Evolutionary conservation across 2,888 invertebrate species (phyloP).

Genomic region (Trachelus iudaicus): DNA sequence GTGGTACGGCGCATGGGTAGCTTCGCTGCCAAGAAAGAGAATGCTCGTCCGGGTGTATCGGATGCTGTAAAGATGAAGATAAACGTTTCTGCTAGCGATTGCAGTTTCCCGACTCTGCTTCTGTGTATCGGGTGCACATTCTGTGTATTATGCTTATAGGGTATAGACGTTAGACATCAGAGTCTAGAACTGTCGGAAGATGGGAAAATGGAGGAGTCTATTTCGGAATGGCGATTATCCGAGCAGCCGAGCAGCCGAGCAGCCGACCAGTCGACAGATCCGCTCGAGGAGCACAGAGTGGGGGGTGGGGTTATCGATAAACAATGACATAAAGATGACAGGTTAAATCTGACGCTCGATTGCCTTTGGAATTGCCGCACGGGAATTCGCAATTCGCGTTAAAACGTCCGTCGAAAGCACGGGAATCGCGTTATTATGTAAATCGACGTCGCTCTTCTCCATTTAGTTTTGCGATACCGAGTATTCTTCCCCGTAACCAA

Average conservation of each 20-base stretch:
- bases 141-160: too few species aligned
- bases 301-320: not conserved
- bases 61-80: too few species aligned
- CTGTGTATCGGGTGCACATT: too few species aligned
- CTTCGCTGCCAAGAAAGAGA: too few species aligned
- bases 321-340: not conserved
- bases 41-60: too few species aligned
- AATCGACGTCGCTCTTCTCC: constrained; percentile 34
- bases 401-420: constrained; percentile 36
- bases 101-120: too few species aligned
- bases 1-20: too few species aligned
- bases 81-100: too few species aligned
- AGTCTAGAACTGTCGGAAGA: too few species aligned
- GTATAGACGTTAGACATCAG: not conserved
- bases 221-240: not conserved
- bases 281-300: too few species aligned
- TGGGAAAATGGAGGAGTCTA: too few species aligned
- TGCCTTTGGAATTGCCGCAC: constrained; percentile 24
- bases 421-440: constrained; percentile 49
- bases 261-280: too few species aligned
- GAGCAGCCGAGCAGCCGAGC: not conserved
- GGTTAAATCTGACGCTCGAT: constrained; percentile 6
- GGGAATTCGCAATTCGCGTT: constrained; percentile 36
- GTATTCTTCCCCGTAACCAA: not conserved
- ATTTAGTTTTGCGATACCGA: constrained; percentile 25